A percentile compares a stretch with the other conserved stretches of the same genome.
Conservation (phyloP, 2,888 invertebrate species). For the Leucozona laternaria region DNA sequence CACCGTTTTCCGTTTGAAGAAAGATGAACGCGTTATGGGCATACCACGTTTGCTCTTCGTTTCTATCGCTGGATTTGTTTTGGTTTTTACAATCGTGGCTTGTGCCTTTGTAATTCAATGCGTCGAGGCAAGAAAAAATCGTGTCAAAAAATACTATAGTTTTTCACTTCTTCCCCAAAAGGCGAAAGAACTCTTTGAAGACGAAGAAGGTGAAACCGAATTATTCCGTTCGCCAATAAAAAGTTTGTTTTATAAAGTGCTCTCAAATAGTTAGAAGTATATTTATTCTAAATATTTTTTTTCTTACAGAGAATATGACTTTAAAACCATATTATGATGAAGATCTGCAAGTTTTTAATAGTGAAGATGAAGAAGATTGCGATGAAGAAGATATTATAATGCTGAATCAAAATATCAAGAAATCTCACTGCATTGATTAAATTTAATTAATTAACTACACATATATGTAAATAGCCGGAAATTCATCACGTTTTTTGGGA, state of each 20-base stretch:
- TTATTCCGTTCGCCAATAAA: slow-evolving; percentile 82
- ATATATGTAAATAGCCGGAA: no score
- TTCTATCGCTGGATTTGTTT: slow-evolving; percentile 87
- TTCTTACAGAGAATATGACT: slow-evolving; percentile 80
- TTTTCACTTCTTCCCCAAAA: slow-evolving; percentile 83
- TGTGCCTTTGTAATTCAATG: slow-evolving; percentile 81
- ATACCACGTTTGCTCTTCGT: slow-evolving; percentile 91
- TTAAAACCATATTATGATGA: slow-evolving; percentile 89
- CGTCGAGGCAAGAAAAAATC: slow-evolving; percentile 78
- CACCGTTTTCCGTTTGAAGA: slow-evolving; percentile 88
- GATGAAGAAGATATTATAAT: slow-evolving; percentile 77
- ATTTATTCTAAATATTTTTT: slow-evolving; percentile 9
- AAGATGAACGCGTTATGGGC: slow-evolving; percentile 89
- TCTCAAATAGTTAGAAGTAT: no score
- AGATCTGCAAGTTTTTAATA: slow-evolving; percentile 86
- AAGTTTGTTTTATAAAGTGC: slow-evolving; percentile 78
- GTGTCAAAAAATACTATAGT: slow-evolving; percentile 81
- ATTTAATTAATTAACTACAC: not conserved
- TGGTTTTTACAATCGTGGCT: slow-evolving; percentile 79
- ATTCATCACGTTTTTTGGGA: no score
- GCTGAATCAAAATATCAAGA: slow-evolving; percentile 41
- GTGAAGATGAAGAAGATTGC: slow-evolving; percentile 80
- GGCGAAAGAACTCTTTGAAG: slow-evolving; percentile 81
- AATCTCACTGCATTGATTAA: not conserved
- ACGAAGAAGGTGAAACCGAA: slow-evolving; percentile 83